Conservation (phyloP, 2,113 vertebrate species). For the Fregetta grallaria region DNA sequence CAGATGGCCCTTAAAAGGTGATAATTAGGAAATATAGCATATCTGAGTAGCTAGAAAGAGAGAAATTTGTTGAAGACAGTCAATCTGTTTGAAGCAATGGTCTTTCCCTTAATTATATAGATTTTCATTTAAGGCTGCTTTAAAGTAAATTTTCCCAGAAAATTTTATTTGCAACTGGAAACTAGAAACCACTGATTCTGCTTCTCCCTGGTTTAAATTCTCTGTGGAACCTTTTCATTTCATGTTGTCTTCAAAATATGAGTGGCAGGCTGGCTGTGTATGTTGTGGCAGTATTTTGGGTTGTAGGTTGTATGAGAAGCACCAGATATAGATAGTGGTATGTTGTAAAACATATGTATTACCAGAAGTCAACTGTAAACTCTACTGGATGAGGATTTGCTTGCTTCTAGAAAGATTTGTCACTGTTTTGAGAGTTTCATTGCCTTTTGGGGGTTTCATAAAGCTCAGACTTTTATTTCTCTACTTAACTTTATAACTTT, state of each 20-base stretch:
- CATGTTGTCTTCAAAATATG: constrained; percentile 14
- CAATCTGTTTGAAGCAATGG: constrained; percentile 83
- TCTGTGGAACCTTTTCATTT: constrained; percentile 28
- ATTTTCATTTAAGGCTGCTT: constrained; percentile 75
- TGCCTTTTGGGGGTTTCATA: constrained; percentile 36
- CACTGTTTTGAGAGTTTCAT: constrained; percentile 28
- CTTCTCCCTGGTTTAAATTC: constrained; percentile 40
- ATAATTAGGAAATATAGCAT: constrained; percentile 99
- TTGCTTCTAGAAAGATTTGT: constrained; percentile 13
- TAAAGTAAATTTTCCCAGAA: constrained; percentile 72
- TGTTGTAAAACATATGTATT: background rate
- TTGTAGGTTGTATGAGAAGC: constrained; percentile 55
- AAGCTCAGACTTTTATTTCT: constrained; percentile 37
- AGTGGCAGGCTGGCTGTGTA: constrained; percentile 47
- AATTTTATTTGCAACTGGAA: constrained; percentile 64
- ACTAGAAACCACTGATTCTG: constrained; percentile 40
- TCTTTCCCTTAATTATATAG: constrained; percentile 79
- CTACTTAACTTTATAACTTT: constrained; percentile 49
- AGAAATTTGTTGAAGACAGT: constrained; percentile 84
- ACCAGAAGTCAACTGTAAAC: constrained; percentile 58
- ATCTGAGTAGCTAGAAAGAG: constrained; percentile 83
- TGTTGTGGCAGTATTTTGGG: constrained; percentile 34
- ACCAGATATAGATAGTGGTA: background rate
- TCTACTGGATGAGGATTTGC: constrained; percentile 43
- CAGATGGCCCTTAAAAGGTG: constrained; percentile 99